phyloP scores from a whole-genome alignment of 2,888 invertebrate genomes.

The Nomada hirtipes region DNA sequence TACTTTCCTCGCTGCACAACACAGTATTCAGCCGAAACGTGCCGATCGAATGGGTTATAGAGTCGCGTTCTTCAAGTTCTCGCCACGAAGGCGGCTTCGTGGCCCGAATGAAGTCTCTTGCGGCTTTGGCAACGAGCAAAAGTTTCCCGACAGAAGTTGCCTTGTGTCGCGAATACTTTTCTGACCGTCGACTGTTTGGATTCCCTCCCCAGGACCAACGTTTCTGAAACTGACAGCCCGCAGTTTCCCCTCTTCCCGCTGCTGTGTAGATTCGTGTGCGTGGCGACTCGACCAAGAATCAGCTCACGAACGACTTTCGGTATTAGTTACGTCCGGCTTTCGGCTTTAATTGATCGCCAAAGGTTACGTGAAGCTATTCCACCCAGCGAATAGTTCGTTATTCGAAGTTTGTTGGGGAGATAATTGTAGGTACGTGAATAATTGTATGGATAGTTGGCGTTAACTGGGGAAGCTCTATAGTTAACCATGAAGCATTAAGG shows the following conservation, averaged over 20 bases:
- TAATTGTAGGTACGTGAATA: slow-evolving; percentile 7
- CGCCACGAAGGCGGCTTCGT: slow-evolving; percentile 6
- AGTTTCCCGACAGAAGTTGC: slow-evolving; percentile 33
- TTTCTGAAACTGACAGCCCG: slow-evolving; percentile 19
- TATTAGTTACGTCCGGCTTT: slow-evolving; percentile 16
- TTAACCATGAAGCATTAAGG: background rate
- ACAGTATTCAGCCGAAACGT: slow-evolving; percentile 1
- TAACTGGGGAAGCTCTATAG: background rate
- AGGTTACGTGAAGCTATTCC: background rate
- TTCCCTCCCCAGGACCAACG: slow-evolving; percentile 3
- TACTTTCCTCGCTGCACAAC: background rate
- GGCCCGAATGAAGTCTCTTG: slow-evolving; percentile 47
- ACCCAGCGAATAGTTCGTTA: slow-evolving; percentile 4
- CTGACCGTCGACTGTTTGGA: slow-evolving; percentile 16
- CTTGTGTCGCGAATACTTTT: slow-evolving; percentile 47
- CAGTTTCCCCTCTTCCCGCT: background rate
- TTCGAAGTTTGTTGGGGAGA: slow-evolving; percentile 17
- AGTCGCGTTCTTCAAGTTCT: slow-evolving; percentile 10
- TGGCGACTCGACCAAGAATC: slow-evolving; percentile 17
- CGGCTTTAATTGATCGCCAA: slow-evolving; percentile 22
- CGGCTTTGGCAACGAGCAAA: slow-evolving; percentile 37
- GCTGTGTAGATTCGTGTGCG: background rate
- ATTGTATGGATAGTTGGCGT: background rate
- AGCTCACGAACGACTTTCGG: background rate
- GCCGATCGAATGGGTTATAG: slow-evolving; percentile 1